phyloP scores from a whole-genome alignment of 2,888 invertebrate species.

The Ornithoptera priamus region DNA sequence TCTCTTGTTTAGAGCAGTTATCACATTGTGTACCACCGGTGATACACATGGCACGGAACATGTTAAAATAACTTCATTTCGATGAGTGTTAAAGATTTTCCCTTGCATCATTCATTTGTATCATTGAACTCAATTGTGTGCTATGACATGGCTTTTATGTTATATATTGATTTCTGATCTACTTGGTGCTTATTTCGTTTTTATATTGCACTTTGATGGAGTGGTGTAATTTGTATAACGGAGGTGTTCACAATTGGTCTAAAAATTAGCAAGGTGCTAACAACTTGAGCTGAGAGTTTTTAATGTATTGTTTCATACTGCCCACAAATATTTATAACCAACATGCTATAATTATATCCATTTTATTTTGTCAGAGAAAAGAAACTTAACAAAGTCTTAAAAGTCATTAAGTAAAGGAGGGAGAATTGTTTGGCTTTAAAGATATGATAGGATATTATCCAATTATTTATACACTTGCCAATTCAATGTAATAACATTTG shows the following conservation, averaged over 20 bases:
- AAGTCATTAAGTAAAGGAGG: not conserved
- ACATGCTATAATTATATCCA: not conserved
- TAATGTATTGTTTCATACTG: slow-evolving; percentile 37
- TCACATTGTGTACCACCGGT: too few relatives aligned
- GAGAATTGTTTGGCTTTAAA: too few relatives aligned
- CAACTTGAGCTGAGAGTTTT: slow-evolving; percentile 40
- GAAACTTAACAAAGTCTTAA: not conserved
- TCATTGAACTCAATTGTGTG: slow-evolving; percentile 4
- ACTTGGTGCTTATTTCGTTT: slow-evolving; percentile 34
- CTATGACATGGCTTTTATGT: slow-evolving; percentile 18
- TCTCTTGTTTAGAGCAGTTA: too few relatives aligned
- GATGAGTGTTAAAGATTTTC: too few relatives aligned
- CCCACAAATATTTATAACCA: not conserved
- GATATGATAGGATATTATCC: too few relatives aligned
- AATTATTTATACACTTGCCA: not conserved
- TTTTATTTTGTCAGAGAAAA: not conserved
- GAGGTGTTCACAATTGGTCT: slow-evolving; percentile 74
- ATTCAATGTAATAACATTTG: not conserved
- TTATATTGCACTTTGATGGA: slow-evolving; percentile 32
- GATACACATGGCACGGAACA: too few relatives aligned
- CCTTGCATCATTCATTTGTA: slow-evolving; percentile 4
- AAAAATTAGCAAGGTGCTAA: slow-evolving; percentile 71
- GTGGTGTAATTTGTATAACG: slow-evolving; percentile 42
- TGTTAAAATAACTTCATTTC: too few relatives aligned
- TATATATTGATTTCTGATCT: slow-evolving; percentile 28